Percentiles rank a stretch among this genome's conserved stretches.
Evolutionary conservation across 2,113 vertebrate genomes (phyloP).

Genomic region (Mellivora capensis): DNA sequence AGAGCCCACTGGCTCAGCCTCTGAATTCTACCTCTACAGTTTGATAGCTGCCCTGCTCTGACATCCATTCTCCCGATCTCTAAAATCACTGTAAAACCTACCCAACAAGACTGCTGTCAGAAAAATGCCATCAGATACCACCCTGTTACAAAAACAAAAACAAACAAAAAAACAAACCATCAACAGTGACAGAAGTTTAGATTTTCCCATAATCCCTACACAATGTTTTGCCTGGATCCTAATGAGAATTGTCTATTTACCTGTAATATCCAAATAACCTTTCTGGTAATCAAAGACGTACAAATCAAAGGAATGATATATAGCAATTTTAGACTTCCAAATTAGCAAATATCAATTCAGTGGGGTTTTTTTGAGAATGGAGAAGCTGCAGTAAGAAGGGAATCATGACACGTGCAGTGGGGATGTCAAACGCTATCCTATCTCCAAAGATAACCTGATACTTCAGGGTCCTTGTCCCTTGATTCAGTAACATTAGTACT

Average conservation of each 20-base stretch:
- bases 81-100: neutral
- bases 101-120: neutral
- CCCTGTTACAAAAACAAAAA: neutral
- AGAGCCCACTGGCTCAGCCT: neutral
- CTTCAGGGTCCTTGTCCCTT: neutral
- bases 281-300: constrained; percentile 12
- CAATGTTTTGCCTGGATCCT: neutral
- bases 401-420: neutral
- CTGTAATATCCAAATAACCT: neutral
- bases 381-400: neutral
- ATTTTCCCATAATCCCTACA: neutral
- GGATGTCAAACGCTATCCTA: neutral
- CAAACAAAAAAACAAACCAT: neutral
- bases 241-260: neutral
- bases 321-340: neutral
- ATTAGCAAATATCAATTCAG: neutral
- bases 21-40: neutral
- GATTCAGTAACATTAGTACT: neutral
- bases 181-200: neutral
- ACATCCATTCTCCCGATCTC: neutral
- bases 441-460: neutral
- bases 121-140: neutral
- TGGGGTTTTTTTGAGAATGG: neutral
- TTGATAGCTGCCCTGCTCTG: neutral
- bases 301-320: neutral